Evolutionary conservation across 2,797 vertebrate genomes (phyloP), one percentile per base, ranked within the genome.

Genomic region (Atherinosoma microstoma): DNA sequence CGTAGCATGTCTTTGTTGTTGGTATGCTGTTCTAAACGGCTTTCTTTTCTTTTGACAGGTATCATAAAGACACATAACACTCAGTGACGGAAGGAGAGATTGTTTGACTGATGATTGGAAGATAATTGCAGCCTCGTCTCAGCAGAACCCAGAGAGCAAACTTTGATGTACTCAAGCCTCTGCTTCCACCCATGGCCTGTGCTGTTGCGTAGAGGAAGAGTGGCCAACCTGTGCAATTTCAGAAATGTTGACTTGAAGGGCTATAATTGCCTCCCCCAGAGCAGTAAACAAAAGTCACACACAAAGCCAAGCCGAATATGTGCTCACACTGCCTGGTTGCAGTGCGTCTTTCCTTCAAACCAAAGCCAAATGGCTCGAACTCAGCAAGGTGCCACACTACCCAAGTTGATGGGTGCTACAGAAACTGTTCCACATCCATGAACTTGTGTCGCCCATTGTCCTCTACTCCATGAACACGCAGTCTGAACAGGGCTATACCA

Each of bases 61-160:
- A 94, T 86, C 90, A 83, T 70, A 92, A 94, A 69, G 93, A 92
- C 87, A 94, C 94, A 83, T 95, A 94, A 90, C 89, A 76, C 40
- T 82, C 20, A 22, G 53, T 15, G 30, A 69, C 47, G 18, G 62
- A 80, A 79, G 84, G 75, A 89, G 88, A 88, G 78, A 82, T 29
- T 3, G 69, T 47, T 68, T 67, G 84, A 91, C 84, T 76, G 32
- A 61, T 82, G 88, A 88, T 75, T 69, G 76, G 90, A 90, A 85
- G 82, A 86, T 62, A 16, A 75, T 58, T 85, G 82, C 12, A n/a
- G 76, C 86, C 79, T 88, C 75, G 75, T 82, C 58, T 61, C 71
- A 65, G 60, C 70, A 47, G 67, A 80, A 73, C 73, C 58, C 54
- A 32, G 58, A n/a, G 4, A 78, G 76, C 77, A 66, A 84, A 54